Conservation (phyloP, 2,113 vertebrate genomes). For the Strix aluco region DNA sequence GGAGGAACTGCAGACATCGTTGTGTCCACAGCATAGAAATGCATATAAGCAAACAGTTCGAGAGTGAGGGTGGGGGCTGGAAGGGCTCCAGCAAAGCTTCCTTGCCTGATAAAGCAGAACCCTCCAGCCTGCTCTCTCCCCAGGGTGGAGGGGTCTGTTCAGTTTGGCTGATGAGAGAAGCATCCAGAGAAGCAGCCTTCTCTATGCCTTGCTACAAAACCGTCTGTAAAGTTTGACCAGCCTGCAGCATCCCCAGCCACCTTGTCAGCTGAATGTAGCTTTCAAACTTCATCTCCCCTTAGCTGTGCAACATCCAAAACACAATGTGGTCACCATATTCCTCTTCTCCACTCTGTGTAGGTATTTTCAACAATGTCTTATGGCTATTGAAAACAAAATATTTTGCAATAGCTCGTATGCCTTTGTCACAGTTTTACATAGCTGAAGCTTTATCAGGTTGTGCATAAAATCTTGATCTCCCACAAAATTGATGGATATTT, state of each 20-base stretch:
- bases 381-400: neutral
- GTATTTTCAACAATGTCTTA: neutral
- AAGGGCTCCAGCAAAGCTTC: neutral
- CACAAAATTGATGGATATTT: neutral
- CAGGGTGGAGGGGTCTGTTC: too few relatives aligned
- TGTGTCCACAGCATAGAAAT: neutral
- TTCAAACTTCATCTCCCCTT: neutral
- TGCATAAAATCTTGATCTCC: neutral
- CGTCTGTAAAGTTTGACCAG: neutral
- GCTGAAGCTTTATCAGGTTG: neutral
- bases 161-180: neutral
- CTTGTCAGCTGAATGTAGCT: neutral
- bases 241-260: neutral
- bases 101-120: neutral
- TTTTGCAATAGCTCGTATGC: neutral
- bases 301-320: neutral
- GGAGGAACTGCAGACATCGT: accelerated
- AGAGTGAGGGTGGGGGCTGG: neutral
- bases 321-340: neutral
- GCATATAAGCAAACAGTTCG: neutral
- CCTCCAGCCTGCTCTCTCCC: neutral
- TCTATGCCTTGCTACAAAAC: neutral
- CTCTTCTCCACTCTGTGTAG: neutral
- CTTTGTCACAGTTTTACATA: neutral
- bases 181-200: neutral